Conservation (phyloP, 1,140 invertebrate genomes). For the Piezodorus guildinii region DNA sequence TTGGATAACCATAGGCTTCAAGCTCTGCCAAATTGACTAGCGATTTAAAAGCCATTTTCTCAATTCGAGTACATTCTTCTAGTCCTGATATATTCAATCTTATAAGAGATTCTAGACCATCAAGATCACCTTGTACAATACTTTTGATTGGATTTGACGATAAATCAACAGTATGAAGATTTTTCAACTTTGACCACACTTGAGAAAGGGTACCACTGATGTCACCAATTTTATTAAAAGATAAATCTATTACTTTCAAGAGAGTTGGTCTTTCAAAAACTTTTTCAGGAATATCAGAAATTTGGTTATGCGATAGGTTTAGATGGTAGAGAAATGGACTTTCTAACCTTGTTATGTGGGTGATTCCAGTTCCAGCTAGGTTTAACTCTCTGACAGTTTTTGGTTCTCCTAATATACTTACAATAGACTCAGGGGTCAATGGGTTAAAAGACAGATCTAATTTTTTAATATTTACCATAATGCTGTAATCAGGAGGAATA, state of each 20-base stretch:
- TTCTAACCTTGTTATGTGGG: slow-evolving; percentile 54
- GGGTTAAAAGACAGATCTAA: slow-evolving; percentile 80
- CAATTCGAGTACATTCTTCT: slow-evolving; percentile 56
- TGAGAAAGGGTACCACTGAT: slow-evolving; percentile 38
- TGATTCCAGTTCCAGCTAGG: slow-evolving; percentile 65
- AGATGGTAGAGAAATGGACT: slow-evolving; percentile 71
- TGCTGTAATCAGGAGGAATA: slow-evolving; percentile 68
- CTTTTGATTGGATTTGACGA: slow-evolving; percentile 63
- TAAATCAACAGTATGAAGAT: slow-evolving; percentile 57
- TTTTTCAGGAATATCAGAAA: slow-evolving; percentile 48
- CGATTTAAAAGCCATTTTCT: slow-evolving; percentile 66
- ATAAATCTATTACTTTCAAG: slow-evolving; percentile 64
- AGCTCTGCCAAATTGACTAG: slow-evolving; percentile 56
- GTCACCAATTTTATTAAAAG: slow-evolving; percentile 55
- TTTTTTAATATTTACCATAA: slow-evolving; percentile 76
- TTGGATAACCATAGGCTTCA: slow-evolving; percentile 58
- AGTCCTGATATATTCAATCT: slow-evolving; percentile 55
- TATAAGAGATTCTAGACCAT: slow-evolving; percentile 50
- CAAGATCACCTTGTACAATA: slow-evolving; percentile 61
- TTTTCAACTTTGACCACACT: slow-evolving; percentile 52
- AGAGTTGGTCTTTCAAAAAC: slow-evolving; percentile 66
- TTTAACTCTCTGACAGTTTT: slow-evolving; percentile 75
- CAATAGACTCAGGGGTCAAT: slow-evolving; percentile 55
- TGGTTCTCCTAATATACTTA: slow-evolving; percentile 69
- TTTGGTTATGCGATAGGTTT: slow-evolving; percentile 70